Evolutionary conservation across 2,113 vertebrate genomes (phyloP).

Genomic region (Pogona vitticeps): DNA sequence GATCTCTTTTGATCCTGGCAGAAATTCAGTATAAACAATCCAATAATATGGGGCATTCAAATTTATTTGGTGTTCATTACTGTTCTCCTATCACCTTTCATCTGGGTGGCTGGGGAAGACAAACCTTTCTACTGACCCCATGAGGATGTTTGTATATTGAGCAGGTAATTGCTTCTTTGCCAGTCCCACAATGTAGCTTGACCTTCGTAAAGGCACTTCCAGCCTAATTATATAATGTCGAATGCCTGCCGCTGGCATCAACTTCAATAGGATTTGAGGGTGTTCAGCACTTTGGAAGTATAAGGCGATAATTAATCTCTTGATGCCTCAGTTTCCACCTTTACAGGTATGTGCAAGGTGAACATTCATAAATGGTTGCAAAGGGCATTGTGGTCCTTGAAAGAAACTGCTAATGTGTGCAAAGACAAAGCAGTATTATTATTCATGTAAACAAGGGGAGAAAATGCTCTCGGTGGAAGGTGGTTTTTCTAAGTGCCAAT

Average conservation of each 20-base stretch:
- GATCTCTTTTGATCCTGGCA: background rate
- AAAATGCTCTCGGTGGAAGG: conserved; percentile 34
- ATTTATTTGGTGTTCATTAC: background rate
- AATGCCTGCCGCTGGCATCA: background rate
- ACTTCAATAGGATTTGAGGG: conserved; percentile 20
- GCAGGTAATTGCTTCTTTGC: background rate
- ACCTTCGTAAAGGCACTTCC: conserved; percentile 8
- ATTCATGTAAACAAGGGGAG: conserved; percentile 39
- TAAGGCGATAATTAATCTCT: conserved; percentile 24
- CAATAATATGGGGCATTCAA: background rate
- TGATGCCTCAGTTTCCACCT: conserved; percentile 11
- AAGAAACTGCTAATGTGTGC: conserved; percentile 9
- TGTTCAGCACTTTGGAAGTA: conserved; percentile 14
- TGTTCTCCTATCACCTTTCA: background rate
- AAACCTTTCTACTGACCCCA: background rate
- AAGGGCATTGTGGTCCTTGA: conserved; percentile 34
- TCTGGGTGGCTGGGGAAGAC: background rate
- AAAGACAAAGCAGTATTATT: conserved; percentile 29
- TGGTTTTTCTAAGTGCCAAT: background rate
- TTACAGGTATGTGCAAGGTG: conserved; percentile 3
- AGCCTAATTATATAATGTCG: conserved; percentile 3
- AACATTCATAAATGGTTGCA: conserved; percentile 22
- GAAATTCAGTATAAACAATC: background rate
- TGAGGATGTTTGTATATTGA: background rate
- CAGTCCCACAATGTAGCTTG: background rate